Base-by-base conservation (phyloP, 2,113 vertebrate species). In the Odocoileus hemionus region DNA sequence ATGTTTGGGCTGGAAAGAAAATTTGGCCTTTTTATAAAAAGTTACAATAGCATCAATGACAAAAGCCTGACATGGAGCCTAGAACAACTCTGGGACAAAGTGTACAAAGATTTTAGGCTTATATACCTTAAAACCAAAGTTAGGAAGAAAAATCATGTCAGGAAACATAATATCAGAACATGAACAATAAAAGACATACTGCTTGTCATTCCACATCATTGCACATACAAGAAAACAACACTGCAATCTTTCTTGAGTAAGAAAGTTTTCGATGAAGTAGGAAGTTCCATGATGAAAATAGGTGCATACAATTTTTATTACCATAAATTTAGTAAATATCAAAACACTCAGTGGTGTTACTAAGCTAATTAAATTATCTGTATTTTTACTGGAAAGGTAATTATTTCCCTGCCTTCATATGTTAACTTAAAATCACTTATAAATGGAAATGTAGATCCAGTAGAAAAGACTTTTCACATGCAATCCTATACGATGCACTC, bases 381-480 rank as follows among this genome's bases (percentile, higher is more conserved):
- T 79, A 82, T n/a, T 1, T 6, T n/a, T 76, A n/a, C 55, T 86
- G 86, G 86, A 83, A 57, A 80, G 11, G 91, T 93, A 9, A 84
- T 89, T 67, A 57, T 93, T 98, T 57, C 83, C 98, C 36, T 97
- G 92, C 86, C 96, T 88, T 96, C 36, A 23, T 70, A 94, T 39
- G 95, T 90, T 61, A 95, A 2, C 95, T 96, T 79, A 89, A 94
- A 98, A 91, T 96, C 96, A 94, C 85, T 97, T 98, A 98, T 97
- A 98, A 99, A 99, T 96, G 92, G 96, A 97, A 98, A 98, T 87
- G 89, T 3, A 97, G 67, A 95, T 97, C 95, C 96, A 98, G 98
- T 98, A 99, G 98, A 98, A 99, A 98, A 98, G 96, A 97, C 97
- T 96, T 97, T 96, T 97, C 97, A 98, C 98, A 98, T 98, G 98